phyloP scores from a whole-genome alignment of 2,888 invertebrate species.

The Sacculina carcini region DNA sequence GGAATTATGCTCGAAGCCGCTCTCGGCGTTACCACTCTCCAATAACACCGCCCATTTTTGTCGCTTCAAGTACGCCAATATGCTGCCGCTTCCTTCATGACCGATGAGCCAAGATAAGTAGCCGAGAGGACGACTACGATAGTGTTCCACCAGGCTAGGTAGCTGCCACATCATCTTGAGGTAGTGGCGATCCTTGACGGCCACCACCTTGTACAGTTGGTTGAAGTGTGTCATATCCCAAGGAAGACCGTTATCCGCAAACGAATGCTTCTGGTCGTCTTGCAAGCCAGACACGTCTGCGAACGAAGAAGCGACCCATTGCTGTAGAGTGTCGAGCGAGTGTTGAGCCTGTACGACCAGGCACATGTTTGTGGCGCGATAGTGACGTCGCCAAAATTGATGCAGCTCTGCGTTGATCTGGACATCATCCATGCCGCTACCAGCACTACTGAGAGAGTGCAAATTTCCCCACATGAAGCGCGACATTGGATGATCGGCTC shows the following conservation, averaged over 20 bases:
- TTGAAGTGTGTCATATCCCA: slow-evolving; percentile 9
- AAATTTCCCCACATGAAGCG: slow-evolving; percentile 69
- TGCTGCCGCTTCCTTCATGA: slow-evolving; percentile 58
- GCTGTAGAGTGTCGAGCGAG: slow-evolving; percentile 14
- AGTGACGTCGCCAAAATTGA: slow-evolving; percentile 41
- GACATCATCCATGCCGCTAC: slow-evolving; percentile 7
- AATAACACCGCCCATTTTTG: slow-evolving; percentile 49
- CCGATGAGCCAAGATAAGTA: slow-evolving; percentile 53
- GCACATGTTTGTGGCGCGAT: slow-evolving; percentile 68
- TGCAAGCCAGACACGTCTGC: neutral
- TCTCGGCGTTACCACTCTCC: slow-evolving; percentile 36
- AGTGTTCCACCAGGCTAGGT: slow-evolving; percentile 33
- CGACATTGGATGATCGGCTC: slow-evolving; percentile 32
- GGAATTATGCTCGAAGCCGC: slow-evolving; percentile 49
- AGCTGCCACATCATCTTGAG: slow-evolving; percentile 36
- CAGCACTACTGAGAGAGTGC: slow-evolving; percentile 32
- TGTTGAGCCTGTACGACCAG: slow-evolving; percentile 39
- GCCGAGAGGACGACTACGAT: slow-evolving; percentile 45
- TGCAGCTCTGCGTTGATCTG: slow-evolving; percentile 9
- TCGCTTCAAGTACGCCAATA: slow-evolving; percentile 45
- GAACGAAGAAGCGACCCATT: slow-evolving; percentile 9
- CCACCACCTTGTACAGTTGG: slow-evolving; percentile 40
- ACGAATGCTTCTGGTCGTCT: slow-evolving; percentile 6
- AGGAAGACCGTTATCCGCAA: slow-evolving; percentile 9
- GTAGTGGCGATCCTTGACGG: slow-evolving; percentile 41